These are phyloP conservation scores for Amphipyra berbera DNA, from an alignment of 2,888 invertebrate species.

Conservation along the genomic window DNA sequence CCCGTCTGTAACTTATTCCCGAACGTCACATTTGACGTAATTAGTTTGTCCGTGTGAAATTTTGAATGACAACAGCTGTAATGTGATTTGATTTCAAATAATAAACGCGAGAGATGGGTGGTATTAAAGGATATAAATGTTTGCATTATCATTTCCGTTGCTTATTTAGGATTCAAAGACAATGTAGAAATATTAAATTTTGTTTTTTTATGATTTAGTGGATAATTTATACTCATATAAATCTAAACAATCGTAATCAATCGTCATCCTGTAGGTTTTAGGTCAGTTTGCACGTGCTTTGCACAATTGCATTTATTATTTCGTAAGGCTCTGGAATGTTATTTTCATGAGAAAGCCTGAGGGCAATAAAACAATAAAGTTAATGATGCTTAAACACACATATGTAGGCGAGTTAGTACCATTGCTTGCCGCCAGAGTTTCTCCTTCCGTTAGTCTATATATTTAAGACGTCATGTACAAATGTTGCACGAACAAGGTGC, in stretches of 20 bases:
- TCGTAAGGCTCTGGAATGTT: background rate
- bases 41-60: slow-evolving; percentile 60
- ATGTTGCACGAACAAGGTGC: slow-evolving; percentile 86
- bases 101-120: slow-evolving; percentile 8
- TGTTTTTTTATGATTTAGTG: no score
- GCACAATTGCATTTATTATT: no score
- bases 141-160: slow-evolving; percentile 9
- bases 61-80: slow-evolving; percentile 39
- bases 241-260: no score
- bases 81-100: slow-evolving; percentile 45
- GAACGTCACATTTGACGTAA: slow-evolving; percentile 68
- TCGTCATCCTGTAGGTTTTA: no score
- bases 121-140: slow-evolving; percentile 10
- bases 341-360: slow-evolving; percentile 9
- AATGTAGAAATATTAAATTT: background rate
- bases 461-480: slow-evolving; percentile 85
- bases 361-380: slow-evolving; percentile 40
- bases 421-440: slow-evolving; percentile 59
- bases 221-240: no score
- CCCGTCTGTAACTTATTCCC: slow-evolving; percentile 67
- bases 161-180: slow-evolving; percentile 4
- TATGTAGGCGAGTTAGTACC: slow-evolving; percentile 45
- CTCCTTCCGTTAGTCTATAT: slow-evolving; percentile 72
- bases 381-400: slow-evolving; percentile 48
- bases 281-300: no score